Evolutionary conservation across 1,140 invertebrate genomes (phyloP).

Genomic region (Drosophila sproati): DNA sequence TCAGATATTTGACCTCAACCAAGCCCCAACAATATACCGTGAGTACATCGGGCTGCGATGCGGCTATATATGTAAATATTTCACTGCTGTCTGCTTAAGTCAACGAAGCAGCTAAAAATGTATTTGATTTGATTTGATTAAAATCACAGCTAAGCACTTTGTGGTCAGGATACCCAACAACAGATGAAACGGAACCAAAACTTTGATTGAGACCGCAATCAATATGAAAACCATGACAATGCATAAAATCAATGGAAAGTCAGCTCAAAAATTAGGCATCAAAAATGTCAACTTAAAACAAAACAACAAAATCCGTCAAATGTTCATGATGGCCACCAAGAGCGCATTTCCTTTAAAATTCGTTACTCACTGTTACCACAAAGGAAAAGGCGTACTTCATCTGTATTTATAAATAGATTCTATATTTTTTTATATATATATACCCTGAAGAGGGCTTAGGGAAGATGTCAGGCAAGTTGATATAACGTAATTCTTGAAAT

Average conservation of each 20-base stretch:
- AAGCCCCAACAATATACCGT: neutral
- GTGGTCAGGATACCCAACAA: slow-evolving; percentile 44
- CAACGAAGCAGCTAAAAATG: slow-evolving; percentile 20
- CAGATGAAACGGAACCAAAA: slow-evolving; percentile 17
- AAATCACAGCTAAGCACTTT: slow-evolving; percentile 32
- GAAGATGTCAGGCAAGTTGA: too few species aligned
- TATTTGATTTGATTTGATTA: slow-evolving; percentile 56
- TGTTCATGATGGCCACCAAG: slow-evolving; percentile 34
- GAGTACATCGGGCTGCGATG: neutral
- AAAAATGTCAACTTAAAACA: slow-evolving; percentile 40
- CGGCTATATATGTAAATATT: slow-evolving; percentile 3
- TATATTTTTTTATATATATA: too few species aligned
- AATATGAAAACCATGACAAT: slow-evolving; percentile 36
- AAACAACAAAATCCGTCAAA: slow-evolving; percentile 56
- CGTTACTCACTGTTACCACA: neutral
- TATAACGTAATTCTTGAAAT: too few species aligned
- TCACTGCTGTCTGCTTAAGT: neutral
- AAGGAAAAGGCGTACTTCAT: neutral
- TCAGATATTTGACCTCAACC: neutral
- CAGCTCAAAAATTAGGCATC: slow-evolving; percentile 35
- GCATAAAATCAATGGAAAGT: slow-evolving; percentile 64
- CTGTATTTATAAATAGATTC: too few species aligned
- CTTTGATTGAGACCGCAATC: neutral
- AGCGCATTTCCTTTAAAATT: slow-evolving; percentile 8
- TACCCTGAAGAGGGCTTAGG: too few species aligned